Evolutionary conservation across 2,797 vertebrate genomes (phyloP), one percentile per base, ranked within the genome.

Genomic region (Cephalopachus bancanus): DNA sequence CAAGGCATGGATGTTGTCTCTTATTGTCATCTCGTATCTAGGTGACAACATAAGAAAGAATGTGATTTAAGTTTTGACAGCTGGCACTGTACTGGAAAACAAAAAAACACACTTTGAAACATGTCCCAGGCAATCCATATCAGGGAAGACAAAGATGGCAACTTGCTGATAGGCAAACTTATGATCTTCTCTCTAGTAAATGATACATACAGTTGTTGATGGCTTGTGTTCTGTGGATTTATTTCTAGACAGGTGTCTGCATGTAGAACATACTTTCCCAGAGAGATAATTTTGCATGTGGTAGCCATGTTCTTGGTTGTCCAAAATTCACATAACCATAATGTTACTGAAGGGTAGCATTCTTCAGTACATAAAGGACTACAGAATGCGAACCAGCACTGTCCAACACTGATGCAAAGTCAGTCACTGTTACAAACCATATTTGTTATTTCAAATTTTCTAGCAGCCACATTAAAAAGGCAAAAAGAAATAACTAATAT

Each of bases 21-120:
- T 99, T 99, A 98, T 99, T 99, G 98, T 99, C 99, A 95, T 99
- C 99, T 80, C 99, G 99, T 97, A 99, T 99, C 99, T 99, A 98
- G 53, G 97, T 98, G 94, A 92, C 80, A 97, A 95, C 76, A 96
- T 89, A 92, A 98, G 76, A 98, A 97, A 81, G 83, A 96, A 76
- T n/a, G 92, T 53, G 69, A 83, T 91, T 95, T 92, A 94, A 93
- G 57, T 84, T 89, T 91, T 92, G 67, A 96, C 83, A 96, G 51
- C 7, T 51, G 79, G 65, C 49, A 49, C 59, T 90, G 72, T 24
- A 57, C 5, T 33, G 30, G 44, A 69, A 95, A 96, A 96, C 14
- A 85, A 90, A 72, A 75, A 62, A 53, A 88, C 10, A 51, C 5
- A 16, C 10, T 44, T 59, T 37, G 53, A 92, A 64, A 93, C 72